Percentiles rank a stretch among this genome's conserved stretches.
Evolutionary conservation across 64 coral and sea anemone genomes (phyloP).

Genomic region (Stichodactyla helianthus): DNA sequence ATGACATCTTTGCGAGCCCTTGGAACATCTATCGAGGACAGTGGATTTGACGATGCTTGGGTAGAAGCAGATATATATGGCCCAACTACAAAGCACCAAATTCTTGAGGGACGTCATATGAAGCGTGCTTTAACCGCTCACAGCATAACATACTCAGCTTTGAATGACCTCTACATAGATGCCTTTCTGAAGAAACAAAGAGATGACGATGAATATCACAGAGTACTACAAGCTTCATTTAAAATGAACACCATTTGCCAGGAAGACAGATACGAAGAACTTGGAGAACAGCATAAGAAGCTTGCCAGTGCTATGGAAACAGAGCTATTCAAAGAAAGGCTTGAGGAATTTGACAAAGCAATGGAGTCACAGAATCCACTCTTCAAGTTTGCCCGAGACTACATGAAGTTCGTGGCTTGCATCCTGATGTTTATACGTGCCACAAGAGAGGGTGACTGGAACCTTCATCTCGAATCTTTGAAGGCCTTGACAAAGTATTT

Average conservation of each 20-base stretch:
- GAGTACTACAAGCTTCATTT: neutral
- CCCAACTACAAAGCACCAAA: constrained; percentile 41
- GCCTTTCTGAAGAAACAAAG: constrained; percentile 28
- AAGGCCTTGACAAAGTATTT: constrained; percentile 34
- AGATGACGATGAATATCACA: neutral
- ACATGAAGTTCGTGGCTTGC: neutral
- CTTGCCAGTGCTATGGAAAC: constrained; percentile 21
- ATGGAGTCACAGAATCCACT: constrained; percentile 30
- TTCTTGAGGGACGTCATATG: constrained; percentile 47
- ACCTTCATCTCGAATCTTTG: constrained; percentile 30
- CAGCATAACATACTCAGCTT: constrained; percentile 44
- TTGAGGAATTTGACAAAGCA: neutral
- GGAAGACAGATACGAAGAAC: constrained; percentile 20
- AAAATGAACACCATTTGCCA: constrained; percentile 14
- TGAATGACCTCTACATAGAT: constrained; percentile 38
- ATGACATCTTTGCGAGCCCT: too few relatives aligned
- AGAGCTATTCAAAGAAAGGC: constrained; percentile 21
- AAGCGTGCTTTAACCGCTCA: constrained; percentile 47
- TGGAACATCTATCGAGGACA: constrained; percentile 14
- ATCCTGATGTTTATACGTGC: neutral
- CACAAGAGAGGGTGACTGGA: constrained; percentile 24
- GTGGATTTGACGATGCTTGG: constrained; percentile 54
- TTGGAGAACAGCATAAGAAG: constrained; percentile 11
- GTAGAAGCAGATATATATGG: constrained; percentile 56
- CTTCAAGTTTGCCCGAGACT: neutral